phyloP scores from a whole-genome alignment of 2,797 vertebrate genomes.

The Ceyx erithaca region DNA sequence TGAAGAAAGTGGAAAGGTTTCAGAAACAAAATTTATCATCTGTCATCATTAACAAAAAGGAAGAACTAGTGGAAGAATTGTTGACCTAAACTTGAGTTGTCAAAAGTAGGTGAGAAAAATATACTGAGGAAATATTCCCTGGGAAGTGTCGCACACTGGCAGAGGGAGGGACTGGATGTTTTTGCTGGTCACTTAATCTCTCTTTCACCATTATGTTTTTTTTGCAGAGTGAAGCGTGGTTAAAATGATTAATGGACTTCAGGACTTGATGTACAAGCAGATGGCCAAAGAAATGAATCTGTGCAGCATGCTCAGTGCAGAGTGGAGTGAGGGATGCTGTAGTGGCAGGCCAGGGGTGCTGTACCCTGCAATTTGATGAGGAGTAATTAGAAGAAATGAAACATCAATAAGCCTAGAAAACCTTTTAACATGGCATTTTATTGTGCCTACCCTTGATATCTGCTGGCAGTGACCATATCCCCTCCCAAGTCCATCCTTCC shows the following conservation, averaged over 20 bases:
- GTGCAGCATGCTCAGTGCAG: neutral
- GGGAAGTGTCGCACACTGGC: neutral
- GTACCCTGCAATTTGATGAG: neutral
- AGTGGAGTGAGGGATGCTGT: neutral
- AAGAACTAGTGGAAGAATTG: constrained; percentile 16
- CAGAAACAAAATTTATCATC: constrained; percentile 23
- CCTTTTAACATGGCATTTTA: neutral
- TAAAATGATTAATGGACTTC: constrained; percentile 43
- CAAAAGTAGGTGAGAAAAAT: constrained; percentile 46
- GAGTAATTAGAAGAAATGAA: neutral
- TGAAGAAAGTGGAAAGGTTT: constrained; percentile 36
- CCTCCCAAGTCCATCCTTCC: neutral
- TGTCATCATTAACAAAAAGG: constrained; percentile 27
- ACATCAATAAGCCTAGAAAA: neutral
- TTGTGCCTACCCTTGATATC: neutral
- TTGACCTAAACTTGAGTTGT: neutral
- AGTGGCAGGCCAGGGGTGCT: neutral
- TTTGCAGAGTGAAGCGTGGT: constrained; percentile 40
- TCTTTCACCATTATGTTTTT: constrained; percentile 38
- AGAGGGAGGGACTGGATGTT: neutral
- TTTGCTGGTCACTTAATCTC: neutral
- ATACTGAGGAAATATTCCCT: neutral
- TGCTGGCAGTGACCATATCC: fast-evolving
- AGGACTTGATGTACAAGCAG: neutral
- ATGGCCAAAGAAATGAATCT: neutral